phyloP scores from a whole-genome alignment of 2,113 vertebrate species.

The Larimichthys polyactis region DNA sequence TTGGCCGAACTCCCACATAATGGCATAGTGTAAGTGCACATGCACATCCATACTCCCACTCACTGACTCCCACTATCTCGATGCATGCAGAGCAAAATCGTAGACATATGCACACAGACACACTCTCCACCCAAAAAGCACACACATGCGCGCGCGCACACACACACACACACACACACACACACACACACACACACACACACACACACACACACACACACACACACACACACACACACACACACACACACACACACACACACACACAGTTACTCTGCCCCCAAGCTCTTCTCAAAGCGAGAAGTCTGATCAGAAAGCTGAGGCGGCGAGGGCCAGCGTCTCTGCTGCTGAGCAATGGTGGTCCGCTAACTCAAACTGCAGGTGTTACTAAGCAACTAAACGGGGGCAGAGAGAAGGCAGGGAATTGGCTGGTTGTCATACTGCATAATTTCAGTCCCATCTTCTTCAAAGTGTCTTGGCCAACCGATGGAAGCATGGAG shows the following conservation, averaged over 20 bases:
- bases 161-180: slow-evolving; percentile 17
- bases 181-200: slow-evolving; percentile 10
- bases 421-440: slow-evolving; percentile 79
- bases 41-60: slow-evolving; percentile 77
- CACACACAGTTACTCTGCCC: slow-evolving; percentile 49
- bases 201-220: slow-evolving; percentile 34
- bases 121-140: slow-evolving; percentile 22
- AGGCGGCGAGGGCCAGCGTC: slow-evolving; percentile 63
- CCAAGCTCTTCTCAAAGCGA: slow-evolving; percentile 65
- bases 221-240: slow-evolving; percentile 10
- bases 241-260: slow-evolving; percentile 14
- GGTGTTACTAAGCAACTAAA: slow-evolving; percentile 88
- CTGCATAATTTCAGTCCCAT: slow-evolving; percentile 74
- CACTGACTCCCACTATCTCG: slow-evolving; percentile 65
- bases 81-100: slow-evolving; percentile 52
- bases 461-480: slow-evolving; percentile 67
- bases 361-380: slow-evolving; percentile 78
- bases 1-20: slow-evolving; percentile 78
- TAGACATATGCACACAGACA: slow-evolving; percentile 58
- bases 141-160: slow-evolving; percentile 11
- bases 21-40: slow-evolving; percentile 73
- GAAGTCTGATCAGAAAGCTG: slow-evolving; percentile 73
- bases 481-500: slow-evolving; percentile 32
- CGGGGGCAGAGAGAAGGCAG: slow-evolving; percentile 76
- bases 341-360: slow-evolving; percentile 71